Percentiles rank a stretch among this genome's conserved stretches.
Evolutionary conservation across 1,140 invertebrate genomes (phyloP).

Genomic region (Ericerus pela): DNA sequence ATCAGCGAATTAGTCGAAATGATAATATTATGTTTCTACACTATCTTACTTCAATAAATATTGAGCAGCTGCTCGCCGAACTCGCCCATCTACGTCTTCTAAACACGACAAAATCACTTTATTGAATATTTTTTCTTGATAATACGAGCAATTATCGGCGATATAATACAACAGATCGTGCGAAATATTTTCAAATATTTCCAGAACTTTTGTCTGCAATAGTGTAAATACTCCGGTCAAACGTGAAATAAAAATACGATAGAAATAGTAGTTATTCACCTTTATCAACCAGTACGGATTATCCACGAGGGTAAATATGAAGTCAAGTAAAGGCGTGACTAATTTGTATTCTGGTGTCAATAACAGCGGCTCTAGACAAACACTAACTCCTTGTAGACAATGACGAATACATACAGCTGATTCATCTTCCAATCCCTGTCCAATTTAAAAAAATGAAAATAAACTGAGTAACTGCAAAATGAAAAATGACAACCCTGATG

Average conservation of each 20-base stretch:
- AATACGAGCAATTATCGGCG: conserved; percentile 29
- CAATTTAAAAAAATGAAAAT: conserved; percentile 18
- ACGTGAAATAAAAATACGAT: too few relatives aligned
- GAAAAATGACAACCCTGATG: not conserved
- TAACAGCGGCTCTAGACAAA: conserved; percentile 43
- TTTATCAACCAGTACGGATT: conserved; percentile 81
- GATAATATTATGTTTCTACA: too few relatives aligned
- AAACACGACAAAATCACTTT: conserved; percentile 46
- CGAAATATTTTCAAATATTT: conserved; percentile 42
- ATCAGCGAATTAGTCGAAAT: too few relatives aligned
- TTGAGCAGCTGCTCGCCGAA: conserved; percentile 50
- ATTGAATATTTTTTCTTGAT: conserved; percentile 45
- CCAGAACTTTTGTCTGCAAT: conserved; percentile 38
- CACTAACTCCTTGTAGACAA: conserved; percentile 40
- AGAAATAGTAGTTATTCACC: too few relatives aligned
- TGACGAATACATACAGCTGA: conserved; percentile 51
- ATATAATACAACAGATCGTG: conserved; percentile 38
- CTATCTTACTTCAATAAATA: not conserved
- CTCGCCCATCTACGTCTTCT: conserved; percentile 59
- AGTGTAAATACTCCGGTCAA: conserved; percentile 30
- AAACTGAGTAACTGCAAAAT: not conserved
- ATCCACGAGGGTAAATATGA: conserved; percentile 41
- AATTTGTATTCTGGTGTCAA: conserved; percentile 36
- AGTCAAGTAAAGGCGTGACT: conserved; percentile 40
- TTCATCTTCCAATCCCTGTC: conserved; percentile 48